phyloP scores from a whole-genome alignment of 2,888 invertebrate genomes.

The Choristoneura rosaceana region DNA sequence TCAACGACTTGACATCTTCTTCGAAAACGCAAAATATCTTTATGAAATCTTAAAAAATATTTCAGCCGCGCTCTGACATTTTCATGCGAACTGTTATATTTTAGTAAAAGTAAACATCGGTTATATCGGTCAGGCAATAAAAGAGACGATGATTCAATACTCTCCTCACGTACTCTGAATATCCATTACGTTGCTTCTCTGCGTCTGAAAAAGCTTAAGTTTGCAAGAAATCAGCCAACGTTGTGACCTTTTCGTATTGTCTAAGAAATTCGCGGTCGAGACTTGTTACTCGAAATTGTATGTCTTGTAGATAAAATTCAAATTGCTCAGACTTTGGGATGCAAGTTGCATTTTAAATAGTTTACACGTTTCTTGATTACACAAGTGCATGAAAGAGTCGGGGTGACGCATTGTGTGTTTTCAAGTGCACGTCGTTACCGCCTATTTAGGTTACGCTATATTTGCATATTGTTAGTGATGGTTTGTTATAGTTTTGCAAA shows the following conservation, averaged over 20 bases:
- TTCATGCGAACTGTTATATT: slow-evolving; percentile 31
- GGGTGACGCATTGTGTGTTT: slow-evolving; percentile 20
- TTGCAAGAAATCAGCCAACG: background rate
- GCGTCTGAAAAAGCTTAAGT: background rate
- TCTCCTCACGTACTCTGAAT: slow-evolving; percentile 24
- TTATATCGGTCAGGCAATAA: slow-evolving; percentile 37
- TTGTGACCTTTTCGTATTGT: background rate
- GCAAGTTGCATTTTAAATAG: slow-evolving; percentile 31
- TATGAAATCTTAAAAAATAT: slow-evolving; percentile 19
- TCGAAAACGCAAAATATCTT: background rate
- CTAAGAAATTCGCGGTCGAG: background rate
- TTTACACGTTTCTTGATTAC: slow-evolving; percentile 19
- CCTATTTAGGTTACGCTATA: slow-evolving; percentile 10
- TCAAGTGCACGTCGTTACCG: slow-evolving; percentile 18
- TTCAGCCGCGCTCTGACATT: slow-evolving; percentile 11
- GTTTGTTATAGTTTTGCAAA: background rate
- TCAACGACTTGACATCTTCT: background rate
- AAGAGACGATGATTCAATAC: slow-evolving; percentile 38
- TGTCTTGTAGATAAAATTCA: slow-evolving; percentile 7
- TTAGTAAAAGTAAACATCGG: slow-evolving; percentile 35
- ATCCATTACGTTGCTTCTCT: slow-evolving; percentile 23
- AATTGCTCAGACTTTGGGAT: slow-evolving; percentile 1
- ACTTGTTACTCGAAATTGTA: background rate
- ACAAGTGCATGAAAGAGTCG: slow-evolving; percentile 4
- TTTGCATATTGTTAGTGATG: slow-evolving; percentile 1